phyloP scores from a whole-genome alignment of 2,888 invertebrate species.

The Sceliomorpha sp. region DNA sequence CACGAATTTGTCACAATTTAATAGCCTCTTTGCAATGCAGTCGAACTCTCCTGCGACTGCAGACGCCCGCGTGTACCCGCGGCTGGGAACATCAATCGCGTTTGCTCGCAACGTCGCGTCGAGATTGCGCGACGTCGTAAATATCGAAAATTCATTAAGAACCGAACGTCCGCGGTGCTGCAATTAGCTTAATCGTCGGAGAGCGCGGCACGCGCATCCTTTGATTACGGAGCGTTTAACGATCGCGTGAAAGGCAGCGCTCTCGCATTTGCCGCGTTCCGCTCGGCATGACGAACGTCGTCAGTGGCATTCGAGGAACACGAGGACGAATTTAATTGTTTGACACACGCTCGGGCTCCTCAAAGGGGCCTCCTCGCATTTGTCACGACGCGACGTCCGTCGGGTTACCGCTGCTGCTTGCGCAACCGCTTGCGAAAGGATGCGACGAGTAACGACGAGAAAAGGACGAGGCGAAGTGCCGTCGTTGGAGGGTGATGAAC shows the following conservation, averaged over 20 bases:
- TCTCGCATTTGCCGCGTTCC: not conserved
- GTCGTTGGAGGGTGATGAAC: no score
- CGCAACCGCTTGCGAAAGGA: not conserved
- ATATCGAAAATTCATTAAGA: slow-evolving; percentile 3
- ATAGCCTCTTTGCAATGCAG: not conserved
- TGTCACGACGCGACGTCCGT: not conserved
- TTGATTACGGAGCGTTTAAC: slow-evolving; percentile 1
- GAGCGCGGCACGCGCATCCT: slow-evolving; percentile 8
- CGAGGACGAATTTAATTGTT: slow-evolving; percentile 5
- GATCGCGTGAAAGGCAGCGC: not conserved
- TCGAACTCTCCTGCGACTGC: not conserved
- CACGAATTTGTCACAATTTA: not conserved
- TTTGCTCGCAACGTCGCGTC: not conserved
- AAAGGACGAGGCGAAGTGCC: no score
- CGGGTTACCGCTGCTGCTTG: not conserved
- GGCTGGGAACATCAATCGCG: not conserved
- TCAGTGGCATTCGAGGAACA: not conserved
- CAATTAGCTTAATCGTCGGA: slow-evolving; percentile 9
- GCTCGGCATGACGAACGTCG: not conserved
- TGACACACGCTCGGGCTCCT: not conserved
- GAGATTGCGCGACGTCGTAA: not conserved
- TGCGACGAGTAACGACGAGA: no score
- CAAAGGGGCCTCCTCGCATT: not conserved
- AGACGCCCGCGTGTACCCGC: not conserved
- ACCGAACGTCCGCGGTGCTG: not conserved